phyloP scores from a whole-genome alignment of 2,113 vertebrate genomes.

The zebrafish (Danio rerio) region DNA sequence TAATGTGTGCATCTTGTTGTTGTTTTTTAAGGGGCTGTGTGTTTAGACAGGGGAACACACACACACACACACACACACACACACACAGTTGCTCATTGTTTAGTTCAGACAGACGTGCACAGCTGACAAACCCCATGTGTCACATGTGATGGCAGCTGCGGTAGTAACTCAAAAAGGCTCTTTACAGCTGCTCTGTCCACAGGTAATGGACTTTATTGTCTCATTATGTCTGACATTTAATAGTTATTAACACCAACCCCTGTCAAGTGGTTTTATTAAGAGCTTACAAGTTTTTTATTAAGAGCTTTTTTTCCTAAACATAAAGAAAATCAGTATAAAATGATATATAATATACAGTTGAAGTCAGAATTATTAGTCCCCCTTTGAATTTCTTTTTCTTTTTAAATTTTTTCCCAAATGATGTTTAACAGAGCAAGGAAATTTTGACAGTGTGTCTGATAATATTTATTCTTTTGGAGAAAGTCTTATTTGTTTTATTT shows the following conservation, averaged over 20 bases:
- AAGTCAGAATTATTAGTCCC: no score
- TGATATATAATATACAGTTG: no score
- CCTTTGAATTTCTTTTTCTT: no score
- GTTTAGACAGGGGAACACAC: not conserved
- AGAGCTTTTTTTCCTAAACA: not conserved
- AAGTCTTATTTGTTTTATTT: no score
- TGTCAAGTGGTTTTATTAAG: not conserved
- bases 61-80: constrained; percentile 54
- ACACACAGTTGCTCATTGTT: constrained; percentile 74
- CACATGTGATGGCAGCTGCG: constrained; percentile 79
- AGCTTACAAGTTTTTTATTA: not conserved
- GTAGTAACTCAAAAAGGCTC: constrained; percentile 73
- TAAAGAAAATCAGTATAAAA: constrained; percentile 1
- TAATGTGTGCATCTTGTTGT: constrained; percentile 11
- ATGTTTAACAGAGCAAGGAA: no score
- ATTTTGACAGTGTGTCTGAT: no score
- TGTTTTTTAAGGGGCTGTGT: constrained; percentile 39
- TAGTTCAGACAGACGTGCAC: constrained; percentile 68
- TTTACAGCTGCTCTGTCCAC: constrained; percentile 81
- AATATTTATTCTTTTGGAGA: no score
- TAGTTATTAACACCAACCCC: not conserved
- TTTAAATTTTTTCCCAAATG: no score
- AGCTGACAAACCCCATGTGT: constrained; percentile 86
- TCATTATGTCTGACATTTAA: not conserved
- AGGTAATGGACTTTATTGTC: constrained; percentile 65